Conservation (phyloP, 64 coral and sea anemone genomes). For the Montipora efflorescens region DNA sequence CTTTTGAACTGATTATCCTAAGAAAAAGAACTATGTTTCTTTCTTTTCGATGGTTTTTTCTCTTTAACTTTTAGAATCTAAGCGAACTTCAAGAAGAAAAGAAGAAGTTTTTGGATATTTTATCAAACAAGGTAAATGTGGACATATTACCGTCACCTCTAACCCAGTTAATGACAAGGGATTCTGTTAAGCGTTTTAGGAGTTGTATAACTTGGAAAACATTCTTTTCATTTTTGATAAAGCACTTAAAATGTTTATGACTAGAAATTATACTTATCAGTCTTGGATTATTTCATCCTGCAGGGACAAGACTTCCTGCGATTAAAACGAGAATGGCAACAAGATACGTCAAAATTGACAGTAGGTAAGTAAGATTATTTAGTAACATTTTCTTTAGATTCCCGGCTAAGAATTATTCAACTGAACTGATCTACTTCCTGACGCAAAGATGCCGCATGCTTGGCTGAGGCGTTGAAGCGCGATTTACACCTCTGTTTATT, state of each 20-base stretch:
- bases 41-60: background rate
- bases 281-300: background rate
- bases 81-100: constrained; percentile 80
- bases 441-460: background rate
- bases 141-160: too few species aligned
- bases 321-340: constrained; percentile 69
- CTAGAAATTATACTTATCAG: too few species aligned
- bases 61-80: constrained; percentile 29
- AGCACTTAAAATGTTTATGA: background rate
- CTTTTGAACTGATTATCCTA: too few species aligned
- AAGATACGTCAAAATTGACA: constrained; percentile 71
- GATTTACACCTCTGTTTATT: too few species aligned
- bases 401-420: too few species aligned
- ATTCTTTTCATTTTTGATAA: too few species aligned
- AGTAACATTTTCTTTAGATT: too few species aligned
- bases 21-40: background rate
- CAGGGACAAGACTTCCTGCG: constrained; percentile 77
- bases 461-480: background rate
- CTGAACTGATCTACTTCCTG: too few species aligned
- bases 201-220: too few species aligned
- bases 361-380: constrained; percentile 44
- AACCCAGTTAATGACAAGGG: too few species aligned
- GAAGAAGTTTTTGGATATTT: constrained; percentile 73
- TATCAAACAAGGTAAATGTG: constrained; percentile 73
- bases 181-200: too few species aligned